These are phyloP conservation scores for Xestoiulus laeticollis DNA, from an alignment of 2,888 invertebrate genomes.

Conservation along the genomic window DNA sequence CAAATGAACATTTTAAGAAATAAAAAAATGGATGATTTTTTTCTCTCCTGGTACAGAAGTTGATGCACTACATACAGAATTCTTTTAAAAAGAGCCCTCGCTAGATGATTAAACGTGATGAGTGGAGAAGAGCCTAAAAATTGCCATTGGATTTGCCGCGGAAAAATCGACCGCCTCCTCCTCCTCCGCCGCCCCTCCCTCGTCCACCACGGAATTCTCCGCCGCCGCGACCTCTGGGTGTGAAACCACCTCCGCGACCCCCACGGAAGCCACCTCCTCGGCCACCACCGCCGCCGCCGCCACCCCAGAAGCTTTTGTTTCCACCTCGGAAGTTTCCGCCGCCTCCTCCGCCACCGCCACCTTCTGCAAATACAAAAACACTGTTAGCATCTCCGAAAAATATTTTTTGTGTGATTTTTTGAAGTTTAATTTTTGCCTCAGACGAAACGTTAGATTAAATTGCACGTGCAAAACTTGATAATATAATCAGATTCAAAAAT, in stretches of 20 bases:
- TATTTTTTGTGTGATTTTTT: too few relatives aligned
- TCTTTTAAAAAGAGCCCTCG: background rate
- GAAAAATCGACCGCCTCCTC: conserved; percentile 35
- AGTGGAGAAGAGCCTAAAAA: background rate
- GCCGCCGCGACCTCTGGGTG: conserved; percentile 47
- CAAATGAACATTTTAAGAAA: conserved; percentile 32
- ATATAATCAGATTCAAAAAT: too few relatives aligned
- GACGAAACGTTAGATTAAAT: too few relatives aligned
- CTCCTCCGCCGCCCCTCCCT: conserved; percentile 44
- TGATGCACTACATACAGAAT: conserved; percentile 6
- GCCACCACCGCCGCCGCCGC: conserved; percentile 36
- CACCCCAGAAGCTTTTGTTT: conserved; percentile 46
- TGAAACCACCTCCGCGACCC: conserved; percentile 49
- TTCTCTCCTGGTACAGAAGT: background rate
- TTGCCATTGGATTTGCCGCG: background rate
- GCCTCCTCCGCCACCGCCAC: conserved; percentile 4
- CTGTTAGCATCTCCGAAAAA: background rate
- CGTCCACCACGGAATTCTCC: conserved; percentile 51
- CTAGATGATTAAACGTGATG: background rate
- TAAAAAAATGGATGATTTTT: conserved; percentile 17
- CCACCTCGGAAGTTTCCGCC: conserved; percentile 48
- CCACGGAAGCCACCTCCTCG: conserved; percentile 45
- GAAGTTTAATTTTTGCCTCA: too few relatives aligned
- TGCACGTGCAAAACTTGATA: too few relatives aligned
- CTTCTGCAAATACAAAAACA: background rate